Conservation (phyloP, 2,888 invertebrate species). For the Megastigmus dorsalis region DNA sequence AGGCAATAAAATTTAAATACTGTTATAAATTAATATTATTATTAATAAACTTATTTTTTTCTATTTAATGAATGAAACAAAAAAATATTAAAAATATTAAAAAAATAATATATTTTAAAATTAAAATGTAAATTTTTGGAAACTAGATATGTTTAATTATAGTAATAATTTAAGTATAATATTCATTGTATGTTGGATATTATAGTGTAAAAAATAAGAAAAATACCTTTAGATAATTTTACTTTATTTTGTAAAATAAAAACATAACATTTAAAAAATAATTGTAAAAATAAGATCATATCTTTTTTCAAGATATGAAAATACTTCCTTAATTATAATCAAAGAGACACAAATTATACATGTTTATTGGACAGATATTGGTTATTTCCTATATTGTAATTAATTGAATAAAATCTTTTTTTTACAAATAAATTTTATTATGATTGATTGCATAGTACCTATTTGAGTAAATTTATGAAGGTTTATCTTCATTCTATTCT, state of each 20-base stretch:
- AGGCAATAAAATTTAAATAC: no score
- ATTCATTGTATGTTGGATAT: no score
- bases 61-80: no score
- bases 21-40: no score
- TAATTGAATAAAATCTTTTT: conserved; percentile 8
- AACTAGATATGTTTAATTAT: no score
- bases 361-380: neutral
- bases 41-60: no score
- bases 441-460: conserved; percentile 32
- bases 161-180: no score
- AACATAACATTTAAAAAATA: conserved; percentile 33
- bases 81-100: no score
- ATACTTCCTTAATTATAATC: conserved; percentile 13
- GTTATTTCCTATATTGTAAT: conserved; percentile 9
- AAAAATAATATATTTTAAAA: no score
- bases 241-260: conserved; percentile 33
- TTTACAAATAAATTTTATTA: conserved; percentile 37
- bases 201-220: neutral
- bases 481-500: conserved; percentile 24
- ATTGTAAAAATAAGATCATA: conserved; percentile 24
- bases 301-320: conserved; percentile 2
- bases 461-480: conserved; percentile 37
- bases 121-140: no score
- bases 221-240: conserved; percentile 10
- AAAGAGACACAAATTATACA: neutral